These are phyloP conservation scores for Neosilurus hyrtlii DNA, from an alignment of 2,797 vertebrate species.

Conservation along the genomic window DNA sequence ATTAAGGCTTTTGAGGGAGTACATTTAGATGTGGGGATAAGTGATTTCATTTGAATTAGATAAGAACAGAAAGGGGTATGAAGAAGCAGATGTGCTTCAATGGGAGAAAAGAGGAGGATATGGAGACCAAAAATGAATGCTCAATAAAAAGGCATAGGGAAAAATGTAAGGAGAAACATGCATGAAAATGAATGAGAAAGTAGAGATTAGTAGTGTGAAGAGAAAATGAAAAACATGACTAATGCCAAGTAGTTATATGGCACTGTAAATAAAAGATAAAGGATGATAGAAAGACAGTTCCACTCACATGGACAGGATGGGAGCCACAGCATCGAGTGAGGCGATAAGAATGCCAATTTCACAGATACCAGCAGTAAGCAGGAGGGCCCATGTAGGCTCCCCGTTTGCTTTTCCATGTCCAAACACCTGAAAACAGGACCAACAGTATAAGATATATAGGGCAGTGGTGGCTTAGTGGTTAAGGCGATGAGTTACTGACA, in stretches of 20 bases:
- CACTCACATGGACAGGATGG: conserved; percentile 94
- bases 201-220: not conserved
- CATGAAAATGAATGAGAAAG: not conserved
- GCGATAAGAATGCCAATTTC: conserved; percentile 95
- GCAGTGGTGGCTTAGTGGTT: too few relatives aligned
- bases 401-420: conserved; percentile 95
- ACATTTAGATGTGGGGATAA: not conserved
- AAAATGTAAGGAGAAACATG: too few relatives aligned
- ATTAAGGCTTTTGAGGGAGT: not conserved
- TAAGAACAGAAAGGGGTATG: not conserved
- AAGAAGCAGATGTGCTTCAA: conserved; percentile 4
- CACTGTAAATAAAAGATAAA: not conserved
- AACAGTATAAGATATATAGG: not conserved
- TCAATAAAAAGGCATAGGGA: not conserved
- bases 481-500: too few relatives aligned
- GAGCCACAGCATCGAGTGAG: conserved; percentile 90
- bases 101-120: conserved; percentile 1
- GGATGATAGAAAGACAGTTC: not conserved
- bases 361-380: conserved; percentile 88
- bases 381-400: conserved; percentile 94
- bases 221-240: not conserved
- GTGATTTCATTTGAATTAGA: not conserved
- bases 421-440: conserved; percentile 77
- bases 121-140: not conserved
- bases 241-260: not conserved